Conservation (phyloP, 1,140 invertebrate species). For the Diorhabda sublineata region DNA sequence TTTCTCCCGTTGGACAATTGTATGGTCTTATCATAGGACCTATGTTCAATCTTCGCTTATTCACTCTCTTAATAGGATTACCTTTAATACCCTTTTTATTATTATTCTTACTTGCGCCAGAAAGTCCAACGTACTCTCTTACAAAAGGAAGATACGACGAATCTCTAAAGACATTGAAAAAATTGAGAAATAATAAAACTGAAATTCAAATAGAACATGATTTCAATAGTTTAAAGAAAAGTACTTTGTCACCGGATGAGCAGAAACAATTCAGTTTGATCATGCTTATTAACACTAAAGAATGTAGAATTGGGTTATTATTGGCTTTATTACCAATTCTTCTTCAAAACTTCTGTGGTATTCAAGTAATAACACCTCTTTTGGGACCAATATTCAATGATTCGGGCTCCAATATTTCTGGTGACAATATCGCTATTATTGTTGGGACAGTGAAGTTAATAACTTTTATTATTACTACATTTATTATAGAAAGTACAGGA, state of each 20-base stretch:
- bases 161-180: slow-evolving; percentile 60
- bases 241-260: slow-evolving; percentile 52
- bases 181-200: slow-evolving; percentile 58
- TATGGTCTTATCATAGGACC: slow-evolving; percentile 57
- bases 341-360: slow-evolving; percentile 76
- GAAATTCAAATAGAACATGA: slow-evolving; percentile 57
- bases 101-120: slow-evolving; percentile 71
- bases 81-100: slow-evolving; percentile 62
- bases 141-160: slow-evolving; percentile 55
- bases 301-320: slow-evolving; percentile 61
- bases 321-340: slow-evolving; percentile 66
- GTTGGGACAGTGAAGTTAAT: slow-evolving; percentile 72
- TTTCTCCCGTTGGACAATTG: slow-evolving; percentile 25
- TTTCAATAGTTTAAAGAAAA: slow-evolving; percentile 49
- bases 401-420: background rate
- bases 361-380: slow-evolving; percentile 38
- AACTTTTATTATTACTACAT: slow-evolving; percentile 65
- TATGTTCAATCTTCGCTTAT: slow-evolving; percentile 54
- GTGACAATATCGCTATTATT: slow-evolving; percentile 76
- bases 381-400: slow-evolving; percentile 10
- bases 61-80: slow-evolving; percentile 61
- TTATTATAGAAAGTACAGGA: slow-evolving; percentile 59
- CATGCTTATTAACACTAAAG: slow-evolving; percentile 55
- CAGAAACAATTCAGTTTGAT: slow-evolving; percentile 50
- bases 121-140: slow-evolving; percentile 72